Base-by-base conservation (phyloP, 1,140 invertebrate species). In the Monomorium pharaonis region DNA sequence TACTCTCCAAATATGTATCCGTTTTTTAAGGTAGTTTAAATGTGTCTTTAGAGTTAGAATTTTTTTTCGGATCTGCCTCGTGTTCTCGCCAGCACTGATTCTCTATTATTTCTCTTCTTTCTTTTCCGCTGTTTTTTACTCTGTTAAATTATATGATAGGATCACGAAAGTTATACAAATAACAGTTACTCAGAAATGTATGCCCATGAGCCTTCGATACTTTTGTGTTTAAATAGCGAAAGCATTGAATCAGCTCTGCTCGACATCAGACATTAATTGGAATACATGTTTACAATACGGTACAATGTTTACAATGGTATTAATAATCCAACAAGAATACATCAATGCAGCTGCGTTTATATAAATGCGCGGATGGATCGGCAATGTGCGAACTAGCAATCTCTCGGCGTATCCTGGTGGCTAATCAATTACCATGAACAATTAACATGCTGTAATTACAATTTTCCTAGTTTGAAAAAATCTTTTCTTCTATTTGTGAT, bases 51-150 rank as follows among this genome's bases (percentile, higher is more conserved):
- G 78, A 83, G 24, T 83, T 83, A 83, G 67, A 9, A 83, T 81
- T 86, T 91, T 92, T 93, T 77, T 83, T 89, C 86, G 54, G 63
- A 89, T 47, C 30, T 89, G 92, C 91, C 91, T 92, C 81, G 91
- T 93, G 91, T 92, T 91, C 87, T 91, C 85, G 90, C 86, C 89
- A 93, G 88, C 86, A 92, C 91, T 93, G 92, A 94, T 94, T 94
- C 92, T 90, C 1, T 84, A 16, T 30, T 18, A 21, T 24, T 3
- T 58, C 30, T 24, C 0, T 54, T 42, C 56, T 12, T 14, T 27
- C 24, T 24, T 24, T 77, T 56, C 33, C n/a, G 51, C 44, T 56
- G 16, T 16, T 33, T n/a, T 63, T 42, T 21, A 37, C 12, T n/a
- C 18, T 21, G 2, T 24, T 63, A 67, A 77, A 89, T 89, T 47